A percentile compares a stretch with the other conserved stretches of the same genome.
phyloP scores from a whole-genome alignment of 2,113 vertebrate genomes.

The Galeopterus variegatus region DNA sequence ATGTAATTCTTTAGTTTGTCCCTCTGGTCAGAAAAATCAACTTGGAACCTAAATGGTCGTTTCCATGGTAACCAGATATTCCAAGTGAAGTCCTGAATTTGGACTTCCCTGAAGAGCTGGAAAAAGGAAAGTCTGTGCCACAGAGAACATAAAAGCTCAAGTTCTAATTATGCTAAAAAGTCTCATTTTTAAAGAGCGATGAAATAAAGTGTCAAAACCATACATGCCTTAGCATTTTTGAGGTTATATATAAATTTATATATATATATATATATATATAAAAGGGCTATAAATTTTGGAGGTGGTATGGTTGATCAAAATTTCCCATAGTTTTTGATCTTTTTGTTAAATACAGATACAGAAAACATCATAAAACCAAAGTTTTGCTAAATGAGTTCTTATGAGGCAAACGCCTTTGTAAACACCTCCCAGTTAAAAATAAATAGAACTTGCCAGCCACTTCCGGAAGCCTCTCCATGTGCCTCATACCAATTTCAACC shows the following conservation, averaged over 20 bases:
- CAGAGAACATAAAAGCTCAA: neutral
- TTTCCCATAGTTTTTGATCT: neutral
- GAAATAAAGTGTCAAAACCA: conserved; percentile 8
- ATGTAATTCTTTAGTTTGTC: conserved; percentile 30
- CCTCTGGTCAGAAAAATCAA: conserved; percentile 36
- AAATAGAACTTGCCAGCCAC: neutral
- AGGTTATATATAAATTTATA: no score
- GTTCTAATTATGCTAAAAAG: neutral
- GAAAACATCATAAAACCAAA: conserved; percentile 44
- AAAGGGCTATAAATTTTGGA: neutral
- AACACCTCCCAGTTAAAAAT: neutral
- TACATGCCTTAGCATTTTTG: neutral
- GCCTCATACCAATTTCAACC: neutral
- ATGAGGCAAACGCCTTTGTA: neutral
- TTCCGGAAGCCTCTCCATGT: neutral
- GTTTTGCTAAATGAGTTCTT: neutral
- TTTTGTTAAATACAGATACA: conserved; percentile 18
- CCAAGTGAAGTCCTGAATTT: neutral
- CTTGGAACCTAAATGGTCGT: neutral
- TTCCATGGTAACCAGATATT: neutral
- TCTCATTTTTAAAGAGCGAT: conserved; percentile 31
- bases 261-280: no score
- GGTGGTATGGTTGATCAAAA: neutral
- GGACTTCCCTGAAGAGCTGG: neutral
- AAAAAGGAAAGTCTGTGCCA: neutral